Evolutionary conservation across 2,888 invertebrate species (phyloP), one percentile per base, ranked within the genome.

Genomic region (Acanthosoma haemorrhoidale): DNA sequence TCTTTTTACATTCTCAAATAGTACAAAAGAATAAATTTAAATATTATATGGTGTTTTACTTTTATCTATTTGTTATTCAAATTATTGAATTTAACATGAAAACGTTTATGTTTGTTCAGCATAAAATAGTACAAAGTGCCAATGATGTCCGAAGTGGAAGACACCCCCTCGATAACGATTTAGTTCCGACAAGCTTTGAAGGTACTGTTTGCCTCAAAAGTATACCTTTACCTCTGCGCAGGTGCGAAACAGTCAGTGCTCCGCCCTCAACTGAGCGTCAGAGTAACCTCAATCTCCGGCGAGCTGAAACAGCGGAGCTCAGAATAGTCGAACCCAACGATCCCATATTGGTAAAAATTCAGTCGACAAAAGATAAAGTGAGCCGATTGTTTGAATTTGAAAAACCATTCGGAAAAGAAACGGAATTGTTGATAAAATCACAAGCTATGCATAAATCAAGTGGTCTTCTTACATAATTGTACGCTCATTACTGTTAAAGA

Each of bases 131-230:
- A 11, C 75, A 76, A 69, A 76, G 76, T 71, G 75, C 76, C 4
- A 74, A 73, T 68, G 77, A 77, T 72, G 66, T 41, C 2, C n/a
- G 39, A 25, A 64, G 59, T 0, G 34, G 34, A 34, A 31, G 39
- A 4, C 92, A 91, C 80, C 92, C 92, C 0, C 77, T 92, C 3
- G 90, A 91, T 74, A 88, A 89, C 76, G 79, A 80, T 71, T 92
- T 91, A 77, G 90, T 91, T 0, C 89, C 88, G 77, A 90, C 92
- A 58, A 89, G 88, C 73, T 92, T 88, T 77, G 89, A 90, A 76
- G 91, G 91, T 5, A 89, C 89, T 1, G 90, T 90, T 0, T 90
- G 92, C 78, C 80, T 92, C 71, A 91, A 91, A 78, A 88, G 88
- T 67, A 86, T 91, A 29, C 84, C 87, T 73, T 85, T 89, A 5